phyloP scores from a whole-genome alignment of 2,888 invertebrate species.

The Omphaloscelis lunosa region DNA sequence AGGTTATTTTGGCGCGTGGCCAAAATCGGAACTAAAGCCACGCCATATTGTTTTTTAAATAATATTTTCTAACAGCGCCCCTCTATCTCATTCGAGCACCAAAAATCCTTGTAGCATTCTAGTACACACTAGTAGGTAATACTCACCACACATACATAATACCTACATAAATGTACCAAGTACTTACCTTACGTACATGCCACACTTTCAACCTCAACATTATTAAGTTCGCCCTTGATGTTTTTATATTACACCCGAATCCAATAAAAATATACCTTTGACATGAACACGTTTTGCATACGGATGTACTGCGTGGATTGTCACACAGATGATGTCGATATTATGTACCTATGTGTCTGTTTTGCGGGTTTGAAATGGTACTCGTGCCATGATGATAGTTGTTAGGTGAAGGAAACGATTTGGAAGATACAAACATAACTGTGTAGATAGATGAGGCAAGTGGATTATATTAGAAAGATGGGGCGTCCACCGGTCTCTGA shows the following conservation, averaged over 20 bases:
- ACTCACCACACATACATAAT: neutral
- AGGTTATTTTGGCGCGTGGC: too few species aligned
- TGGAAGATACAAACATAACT: neutral
- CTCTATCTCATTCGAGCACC: neutral
- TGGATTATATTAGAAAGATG: neutral
- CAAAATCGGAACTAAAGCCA: neutral
- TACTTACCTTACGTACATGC: conserved; percentile 2
- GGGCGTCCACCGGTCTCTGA: neutral
- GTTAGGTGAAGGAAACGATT: neutral
- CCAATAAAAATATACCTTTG: conserved; percentile 70
- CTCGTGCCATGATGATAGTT: neutral
- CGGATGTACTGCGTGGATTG: conserved; percentile 43
- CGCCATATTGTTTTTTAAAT: neutral
- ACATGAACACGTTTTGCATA: conserved; percentile 64
- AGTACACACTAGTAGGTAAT: too few species aligned
- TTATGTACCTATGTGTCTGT: conserved; percentile 10
- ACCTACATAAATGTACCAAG: neutral
- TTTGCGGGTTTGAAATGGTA: conserved; percentile 7
- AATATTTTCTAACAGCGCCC: neutral
- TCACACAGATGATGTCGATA: conserved; percentile 31
- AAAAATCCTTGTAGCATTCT: neutral
- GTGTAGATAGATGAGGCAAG: neutral
- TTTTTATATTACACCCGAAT: conserved; percentile 67
- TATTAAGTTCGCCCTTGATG: conserved; percentile 66
- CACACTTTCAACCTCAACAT: conserved; percentile 63